These are phyloP conservation scores for Gymnothorax javanicus DNA, from an alignment of 2,797 vertebrate species.

Conservation along the genomic window DNA sequence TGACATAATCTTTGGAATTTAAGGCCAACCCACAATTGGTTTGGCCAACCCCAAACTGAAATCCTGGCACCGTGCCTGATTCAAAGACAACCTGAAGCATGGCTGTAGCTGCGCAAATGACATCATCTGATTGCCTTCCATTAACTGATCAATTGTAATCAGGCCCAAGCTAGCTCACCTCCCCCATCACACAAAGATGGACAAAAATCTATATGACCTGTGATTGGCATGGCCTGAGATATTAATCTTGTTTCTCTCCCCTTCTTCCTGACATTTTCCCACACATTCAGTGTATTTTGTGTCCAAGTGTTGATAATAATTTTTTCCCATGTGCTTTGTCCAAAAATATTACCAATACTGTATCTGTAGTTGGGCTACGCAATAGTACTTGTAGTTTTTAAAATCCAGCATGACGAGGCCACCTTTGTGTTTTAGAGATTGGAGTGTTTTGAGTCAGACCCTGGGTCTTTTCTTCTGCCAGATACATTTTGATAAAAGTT, in stretches of 20 bases:
- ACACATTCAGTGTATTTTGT: neutral
- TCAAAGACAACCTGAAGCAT: neutral
- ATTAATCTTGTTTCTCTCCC: neutral
- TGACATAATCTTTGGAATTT: no score
- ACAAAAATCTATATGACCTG: neutral
- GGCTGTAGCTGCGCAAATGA: no score
- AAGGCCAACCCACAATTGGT: no score
- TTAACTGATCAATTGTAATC: no score
- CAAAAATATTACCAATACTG: neutral
- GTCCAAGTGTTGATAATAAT: neutral
- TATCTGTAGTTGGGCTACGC: no score
- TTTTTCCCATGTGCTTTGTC: neutral
- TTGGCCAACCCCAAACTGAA: no score
- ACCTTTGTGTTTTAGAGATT: neutral
- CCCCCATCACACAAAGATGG: neutral
- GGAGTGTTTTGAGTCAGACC: neutral
- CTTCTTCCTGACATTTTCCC: neutral
- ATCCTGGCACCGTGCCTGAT: no score
- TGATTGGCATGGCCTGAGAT: neutral
- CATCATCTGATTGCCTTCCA: neutral
- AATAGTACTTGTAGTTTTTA: no score
- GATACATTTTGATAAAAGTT: no score
- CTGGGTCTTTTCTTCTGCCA: no score
- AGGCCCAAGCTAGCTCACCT: neutral
- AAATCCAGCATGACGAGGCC: no score